Evolutionary conservation across 1,140 invertebrate species (phyloP), one percentile per base, ranked within the genome.

Genomic region (Orussus abietinus): DNA sequence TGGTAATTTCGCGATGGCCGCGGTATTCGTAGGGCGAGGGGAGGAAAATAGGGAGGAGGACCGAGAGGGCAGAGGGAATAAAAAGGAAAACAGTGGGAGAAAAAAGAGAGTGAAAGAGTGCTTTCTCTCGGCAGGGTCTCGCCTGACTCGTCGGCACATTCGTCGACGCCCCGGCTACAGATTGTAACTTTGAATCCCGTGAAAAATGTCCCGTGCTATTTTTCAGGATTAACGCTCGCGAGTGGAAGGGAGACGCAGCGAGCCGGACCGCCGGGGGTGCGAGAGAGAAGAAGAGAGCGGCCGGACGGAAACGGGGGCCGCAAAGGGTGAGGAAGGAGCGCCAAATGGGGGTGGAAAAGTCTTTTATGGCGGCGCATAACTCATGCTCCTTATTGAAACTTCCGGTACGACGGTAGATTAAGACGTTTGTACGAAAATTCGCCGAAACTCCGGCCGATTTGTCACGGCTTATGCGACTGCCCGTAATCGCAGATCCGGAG

Each of bases 351-450:
- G 53, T 48, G 49, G 44, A 53, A 53, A 52, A 49, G 42, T 53
- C 52, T 55, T 20, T 66, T 65, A 64, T 49, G 52, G 52, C 41
- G 36, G 47, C 39, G 37, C 49, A 64, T 65, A 65, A 62, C 51
- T 65, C 59, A 66, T 38, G 21, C 36, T 32, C 42, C 44, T 46
- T 66, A 61, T 62, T 65, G 64, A 61, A 62, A 65, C 60, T 52
- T 55, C 55, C 47, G 44, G 36, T 49, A 19, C n/a, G 33, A 39
- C 55, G 56, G 62, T 53, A 52, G 61, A 64, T 64, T 66, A 59
- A 59, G 59, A 66, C 53, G 50, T 47, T 54, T 39, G 49, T 38
- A 51, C 53, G 15, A 38, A 50, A 62, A 62, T 61, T 62, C 57
- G 58, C 59, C 54, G 54, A 59, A 62, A 36, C n/a, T 25, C n/a